Evolutionary conservation across 2,797 vertebrate species (phyloP).

Genomic region (Aotus griseimembra): DNA sequence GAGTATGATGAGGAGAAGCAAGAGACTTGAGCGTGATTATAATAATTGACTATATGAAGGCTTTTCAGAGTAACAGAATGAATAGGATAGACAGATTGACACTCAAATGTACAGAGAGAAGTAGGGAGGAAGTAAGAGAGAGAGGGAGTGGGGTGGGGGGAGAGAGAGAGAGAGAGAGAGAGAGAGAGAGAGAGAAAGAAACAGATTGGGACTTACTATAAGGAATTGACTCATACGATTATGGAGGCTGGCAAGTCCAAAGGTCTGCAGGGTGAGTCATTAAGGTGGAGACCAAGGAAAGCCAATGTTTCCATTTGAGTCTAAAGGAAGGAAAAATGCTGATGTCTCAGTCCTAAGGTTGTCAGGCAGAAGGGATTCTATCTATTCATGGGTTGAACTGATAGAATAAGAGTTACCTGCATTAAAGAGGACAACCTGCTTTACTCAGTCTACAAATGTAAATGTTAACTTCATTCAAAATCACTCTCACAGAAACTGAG

Average conservation of each 20-base stretch:
- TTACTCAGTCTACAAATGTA: background rate
- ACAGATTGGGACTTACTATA: background rate
- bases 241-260: background rate
- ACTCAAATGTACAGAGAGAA: background rate
- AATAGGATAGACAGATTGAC: too few species aligned
- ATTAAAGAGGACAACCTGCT: background rate
- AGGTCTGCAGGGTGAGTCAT: background rate
- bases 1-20: background rate
- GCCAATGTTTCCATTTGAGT: background rate
- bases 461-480: background rate
- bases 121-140: too few species aligned
- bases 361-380: background rate
- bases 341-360: background rate
- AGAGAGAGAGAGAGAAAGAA: background rate
- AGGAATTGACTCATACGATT: background rate
- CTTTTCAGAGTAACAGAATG: background rate
- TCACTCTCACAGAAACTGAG: background rate
- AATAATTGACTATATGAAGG: background rate
- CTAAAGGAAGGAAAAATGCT: background rate
- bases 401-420: background rate
- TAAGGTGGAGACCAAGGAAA: background rate
- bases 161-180: background rate
- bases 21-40: background rate
- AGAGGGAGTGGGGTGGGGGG: background rate
- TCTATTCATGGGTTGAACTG: background rate